Conservation (phyloP, 2,888 invertebrate genomes). For the Caenorhabditis becei region DNA sequence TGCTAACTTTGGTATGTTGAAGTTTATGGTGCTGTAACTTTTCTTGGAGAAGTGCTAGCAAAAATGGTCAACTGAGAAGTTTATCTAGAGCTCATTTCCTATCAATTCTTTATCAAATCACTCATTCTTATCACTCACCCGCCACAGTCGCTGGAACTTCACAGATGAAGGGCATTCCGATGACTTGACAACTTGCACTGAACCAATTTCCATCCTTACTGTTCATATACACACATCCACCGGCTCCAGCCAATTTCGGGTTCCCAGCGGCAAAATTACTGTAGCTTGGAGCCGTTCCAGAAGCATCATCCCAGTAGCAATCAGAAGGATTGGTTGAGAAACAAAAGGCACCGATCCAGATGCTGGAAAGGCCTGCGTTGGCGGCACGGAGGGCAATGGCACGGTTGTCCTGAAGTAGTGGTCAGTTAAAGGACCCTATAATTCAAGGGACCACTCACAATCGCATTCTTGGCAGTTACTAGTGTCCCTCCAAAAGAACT, state of each 20-base stretch:
- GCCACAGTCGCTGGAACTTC: slow-evolving; percentile 1
- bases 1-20: too few relatives aligned
- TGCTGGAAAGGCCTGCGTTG: not conserved
- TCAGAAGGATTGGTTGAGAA: not conserved
- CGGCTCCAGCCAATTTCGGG: slow-evolving; percentile 5
- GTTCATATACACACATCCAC: slow-evolving; percentile 30
- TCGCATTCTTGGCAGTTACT: slow-evolving; percentile 6
- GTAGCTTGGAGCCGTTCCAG: slow-evolving; percentile 1
- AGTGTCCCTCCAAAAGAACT: slow-evolving; percentile 27
- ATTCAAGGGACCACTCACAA: slow-evolving; percentile 3
- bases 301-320: slow-evolving; percentile 25
- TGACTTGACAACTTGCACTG: slow-evolving; percentile 19
- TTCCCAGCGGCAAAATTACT: slow-evolving; percentile 10
- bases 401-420: slow-evolving; percentile 17
- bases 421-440: not conserved
- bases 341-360: slow-evolving; percentile 20
- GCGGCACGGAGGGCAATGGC: not conserved
- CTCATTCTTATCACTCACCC: slow-evolving; percentile 12
- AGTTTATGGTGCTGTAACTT: too few relatives aligned
- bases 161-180: slow-evolving; percentile 17
- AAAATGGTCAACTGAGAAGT: too few relatives aligned
- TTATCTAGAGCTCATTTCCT: too few relatives aligned
- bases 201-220: slow-evolving; percentile 14
- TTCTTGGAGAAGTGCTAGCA: too few relatives aligned
- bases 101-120: too few relatives aligned